Base-by-base conservation (phyloP, 1,140 invertebrate species). In the Drosophila parvula region DNA sequence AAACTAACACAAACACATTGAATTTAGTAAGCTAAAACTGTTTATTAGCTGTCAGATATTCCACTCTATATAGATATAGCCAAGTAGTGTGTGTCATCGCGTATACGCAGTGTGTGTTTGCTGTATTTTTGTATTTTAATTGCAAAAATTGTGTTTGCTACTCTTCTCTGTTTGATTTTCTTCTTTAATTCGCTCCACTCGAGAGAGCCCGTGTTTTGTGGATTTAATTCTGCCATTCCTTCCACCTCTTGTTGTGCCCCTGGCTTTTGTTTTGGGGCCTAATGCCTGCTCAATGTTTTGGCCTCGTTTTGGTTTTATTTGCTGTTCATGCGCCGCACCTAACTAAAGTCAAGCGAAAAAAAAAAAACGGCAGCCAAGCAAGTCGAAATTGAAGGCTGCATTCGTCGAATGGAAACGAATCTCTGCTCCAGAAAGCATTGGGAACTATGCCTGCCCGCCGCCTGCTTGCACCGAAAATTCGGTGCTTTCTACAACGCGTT, bases 381-480 rank as follows among this genome's bases (percentile, higher is more conserved):
- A 77, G 74, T 76, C 74, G 41, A 77, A 68, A 76, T 77, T 60
- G 73, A 77, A 77, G 74, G 73, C 74, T 77, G 74, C 74, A 38
- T 38, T 43, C 38, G 55, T 50, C 11, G 43, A 63, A 67, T 65
- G 11, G 43, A 47, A 70, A 38, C 8, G 61, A 70, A 71, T 71
- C 50, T 71, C 44, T 71, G 68, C 68, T 71, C 68, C 36, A 71
- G 44, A 71, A 47, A 71, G 16, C 68, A 71, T 70, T 71, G 28
- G 43, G 64, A 40, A 48, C 64, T 69, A n/a, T n/a, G n/a, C n/a
- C n/a, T 22, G 22, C 22, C 22, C 3, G 22, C 22, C 22, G 22
- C 22, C 22, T 22, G 22, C 22, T 22, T 22, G 47, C 45, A 36
- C n/a, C 38, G 38, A 36, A 22, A 53, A 11, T 6, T 16, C 5